A percentile compares a stretch with the other conserved stretches of the same genome.
These are phyloP conservation scores for Limulus polyphemus DNA, from an alignment of 2,888 invertebrate genomes.

Conservation along the genomic window DNA sequence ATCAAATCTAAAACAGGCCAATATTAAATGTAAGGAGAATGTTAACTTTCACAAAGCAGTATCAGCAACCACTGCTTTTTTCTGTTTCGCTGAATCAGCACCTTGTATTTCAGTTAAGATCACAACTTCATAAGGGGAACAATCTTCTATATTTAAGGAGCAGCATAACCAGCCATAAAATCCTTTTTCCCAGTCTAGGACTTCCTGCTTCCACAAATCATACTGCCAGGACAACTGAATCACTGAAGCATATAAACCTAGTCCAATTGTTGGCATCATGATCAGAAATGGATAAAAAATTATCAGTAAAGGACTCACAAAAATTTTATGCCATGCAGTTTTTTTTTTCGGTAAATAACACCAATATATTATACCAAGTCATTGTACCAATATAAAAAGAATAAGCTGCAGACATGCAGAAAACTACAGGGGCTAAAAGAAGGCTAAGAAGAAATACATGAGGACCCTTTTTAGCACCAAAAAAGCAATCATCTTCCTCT, in stretches of 20 bases:
- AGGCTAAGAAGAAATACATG: slow-evolving; percentile 53
- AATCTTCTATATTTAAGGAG: slow-evolving; percentile 52
- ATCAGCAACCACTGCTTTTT: too few species aligned
- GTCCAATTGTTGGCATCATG: slow-evolving; percentile 48
- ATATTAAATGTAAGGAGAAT: too few species aligned
- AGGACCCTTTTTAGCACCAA: slow-evolving; percentile 47
- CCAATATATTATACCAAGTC: slow-evolving; percentile 63
- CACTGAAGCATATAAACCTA: slow-evolving; percentile 54
- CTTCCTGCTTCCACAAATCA: slow-evolving; percentile 55
- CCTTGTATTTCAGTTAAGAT: slow-evolving; percentile 33
- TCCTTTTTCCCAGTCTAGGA: slow-evolving; percentile 61
- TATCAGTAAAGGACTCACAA: slow-evolving; percentile 54
- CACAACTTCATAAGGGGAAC: slow-evolving; percentile 60
- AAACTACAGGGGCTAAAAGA: slow-evolving; percentile 53
- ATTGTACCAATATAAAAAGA: slow-evolving; percentile 61
- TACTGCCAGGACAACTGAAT: slow-evolving; percentile 56
- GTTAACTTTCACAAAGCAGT: too few species aligned
- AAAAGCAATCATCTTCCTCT: slow-evolving; percentile 43
- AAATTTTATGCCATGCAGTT: slow-evolving; percentile 48
- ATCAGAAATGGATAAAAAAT: slow-evolving; percentile 57
- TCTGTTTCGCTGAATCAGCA: too few species aligned
- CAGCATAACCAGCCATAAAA: slow-evolving; percentile 65
- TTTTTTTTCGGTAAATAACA: slow-evolving; percentile 53
- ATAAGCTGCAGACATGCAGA: slow-evolving; percentile 49
- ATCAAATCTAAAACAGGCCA: too few species aligned